These are phyloP conservation scores for Cotesia vestalis DNA, from an alignment of 1,140 invertebrate species.

Conservation along the genomic window DNA sequence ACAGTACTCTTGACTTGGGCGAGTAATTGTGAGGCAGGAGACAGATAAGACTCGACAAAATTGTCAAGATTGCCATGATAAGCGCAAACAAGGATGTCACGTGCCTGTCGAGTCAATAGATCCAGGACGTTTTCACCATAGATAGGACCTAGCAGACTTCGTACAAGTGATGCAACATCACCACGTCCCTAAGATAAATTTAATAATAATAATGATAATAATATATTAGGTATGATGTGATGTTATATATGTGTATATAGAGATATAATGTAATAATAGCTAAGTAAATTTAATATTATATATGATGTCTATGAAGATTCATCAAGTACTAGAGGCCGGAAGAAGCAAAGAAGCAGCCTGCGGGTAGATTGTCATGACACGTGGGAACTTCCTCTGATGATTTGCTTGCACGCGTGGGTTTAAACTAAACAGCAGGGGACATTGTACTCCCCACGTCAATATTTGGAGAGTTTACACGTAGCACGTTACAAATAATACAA, in stretches of 20 bases:
- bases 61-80: conserved; percentile 71
- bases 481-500: conserved; percentile 17
- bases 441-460: conserved; percentile 31
- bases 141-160: conserved; percentile 71
- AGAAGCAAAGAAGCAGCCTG: conserved; percentile 14
- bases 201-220: background rate
- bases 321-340: conserved; percentile 17
- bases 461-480: conserved; percentile 36
- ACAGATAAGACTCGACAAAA: conserved; percentile 72
- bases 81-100: conserved; percentile 73
- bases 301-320: conserved; percentile 15
- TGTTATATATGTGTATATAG: background rate
- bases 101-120: conserved; percentile 72
- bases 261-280: conserved; percentile 9
- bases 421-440: conserved; percentile 26
- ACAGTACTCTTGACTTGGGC: conserved; percentile 60
- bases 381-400: conserved; percentile 27
- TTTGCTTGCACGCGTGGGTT: conserved; percentile 23
- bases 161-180: conserved; percentile 69
- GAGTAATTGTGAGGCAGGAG: conserved; percentile 70
- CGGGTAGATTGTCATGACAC: conserved; percentile 28
- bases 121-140: conserved; percentile 69
- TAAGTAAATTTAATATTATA: background rate
- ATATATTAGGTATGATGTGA: background rate
- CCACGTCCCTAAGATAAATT: conserved; percentile 61